These are phyloP conservation scores for Scaptomyza polygonia DNA, from an alignment of 2,888 invertebrate species.

Conservation along the genomic window DNA sequence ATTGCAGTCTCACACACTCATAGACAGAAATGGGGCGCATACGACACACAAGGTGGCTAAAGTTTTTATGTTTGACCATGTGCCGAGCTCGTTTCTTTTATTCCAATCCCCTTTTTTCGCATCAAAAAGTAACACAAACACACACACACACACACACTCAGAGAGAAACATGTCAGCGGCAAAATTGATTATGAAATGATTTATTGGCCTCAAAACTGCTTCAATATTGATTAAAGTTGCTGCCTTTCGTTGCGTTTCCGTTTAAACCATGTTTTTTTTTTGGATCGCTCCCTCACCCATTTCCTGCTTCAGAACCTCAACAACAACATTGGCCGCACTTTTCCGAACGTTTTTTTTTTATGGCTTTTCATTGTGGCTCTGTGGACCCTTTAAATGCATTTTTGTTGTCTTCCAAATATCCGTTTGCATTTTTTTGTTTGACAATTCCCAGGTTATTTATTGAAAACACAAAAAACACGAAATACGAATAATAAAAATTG, in stretches of 20 bases:
- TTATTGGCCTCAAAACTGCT: constrained; percentile 81
- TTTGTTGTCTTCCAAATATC: constrained; percentile 67
- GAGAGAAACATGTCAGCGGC: constrained; percentile 69
- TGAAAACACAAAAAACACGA: constrained; percentile 45
- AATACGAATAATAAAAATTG: constrained; percentile 27
- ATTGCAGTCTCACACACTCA: constrained; percentile 60
- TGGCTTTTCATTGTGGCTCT: constrained; percentile 24
- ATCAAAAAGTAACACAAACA: constrained; percentile 16
- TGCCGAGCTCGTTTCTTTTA: constrained; percentile 50
- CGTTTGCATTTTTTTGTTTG: constrained; percentile 56
- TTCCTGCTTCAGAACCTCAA: constrained; percentile 33
- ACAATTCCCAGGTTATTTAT: constrained; percentile 60
- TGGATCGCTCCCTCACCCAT: constrained; percentile 24
- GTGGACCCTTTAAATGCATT: constrained; percentile 67
- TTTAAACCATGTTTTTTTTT: constrained; percentile 3
- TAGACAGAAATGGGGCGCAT: constrained; percentile 26
- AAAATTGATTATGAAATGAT: constrained; percentile 82
- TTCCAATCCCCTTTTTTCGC: constrained; percentile 39
- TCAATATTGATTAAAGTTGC: constrained; percentile 79
- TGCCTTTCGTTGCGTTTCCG: constrained; percentile 25
- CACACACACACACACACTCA: constrained; percentile 7
- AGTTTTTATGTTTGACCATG: constrained; percentile 61
- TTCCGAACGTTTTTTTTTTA: constrained; percentile 19
- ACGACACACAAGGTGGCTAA: constrained; percentile 51
- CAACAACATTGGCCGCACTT: constrained; percentile 33